Evolutionary conservation across 2,113 vertebrate genomes (phyloP).

Genomic region (Paradisaea rubra): DNA sequence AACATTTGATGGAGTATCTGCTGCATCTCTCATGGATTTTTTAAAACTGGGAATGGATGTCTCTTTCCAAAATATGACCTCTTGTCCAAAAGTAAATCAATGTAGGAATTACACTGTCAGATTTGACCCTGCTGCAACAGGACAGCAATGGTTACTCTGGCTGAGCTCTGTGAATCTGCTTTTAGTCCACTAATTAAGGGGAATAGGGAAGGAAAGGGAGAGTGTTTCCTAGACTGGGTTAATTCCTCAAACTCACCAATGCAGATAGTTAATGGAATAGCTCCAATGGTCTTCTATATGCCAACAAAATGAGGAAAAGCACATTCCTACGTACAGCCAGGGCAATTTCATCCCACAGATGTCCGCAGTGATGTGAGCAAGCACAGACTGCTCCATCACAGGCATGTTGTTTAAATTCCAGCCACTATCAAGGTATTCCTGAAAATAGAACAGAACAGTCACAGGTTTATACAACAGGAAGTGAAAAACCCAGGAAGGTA

Average conservation of each 20-base stretch:
- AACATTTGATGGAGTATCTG: constrained; percentile 15
- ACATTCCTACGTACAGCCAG: constrained; percentile 98
- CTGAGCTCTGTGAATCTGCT: not conserved
- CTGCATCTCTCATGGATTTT: constrained; percentile 9
- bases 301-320: constrained; percentile 99
- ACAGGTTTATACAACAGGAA: not conserved
- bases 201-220: not conserved
- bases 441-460: not conserved
- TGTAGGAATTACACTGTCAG: not conserved
- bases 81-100: not conserved
- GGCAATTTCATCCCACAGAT: constrained; percentile 98
- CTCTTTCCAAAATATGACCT: constrained; percentile 45
- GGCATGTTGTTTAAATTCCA: constrained; percentile 99
- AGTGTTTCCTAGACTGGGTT: not conserved
- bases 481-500: not conserved
- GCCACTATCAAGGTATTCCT: constrained; percentile 93
- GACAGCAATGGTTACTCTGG: not conserved
- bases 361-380: constrained; percentile 94
- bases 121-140: not conserved
- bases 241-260: constrained; percentile 80
- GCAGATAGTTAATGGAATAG: constrained; percentile 98
- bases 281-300: constrained; percentile 99
- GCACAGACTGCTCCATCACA: constrained; percentile 93
- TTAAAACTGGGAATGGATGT: constrained; percentile 43
- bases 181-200: not conserved